These are phyloP conservation scores for Heterochromis multidens DNA, from an alignment of 2,113 vertebrate species.

Conservation along the genomic window DNA sequence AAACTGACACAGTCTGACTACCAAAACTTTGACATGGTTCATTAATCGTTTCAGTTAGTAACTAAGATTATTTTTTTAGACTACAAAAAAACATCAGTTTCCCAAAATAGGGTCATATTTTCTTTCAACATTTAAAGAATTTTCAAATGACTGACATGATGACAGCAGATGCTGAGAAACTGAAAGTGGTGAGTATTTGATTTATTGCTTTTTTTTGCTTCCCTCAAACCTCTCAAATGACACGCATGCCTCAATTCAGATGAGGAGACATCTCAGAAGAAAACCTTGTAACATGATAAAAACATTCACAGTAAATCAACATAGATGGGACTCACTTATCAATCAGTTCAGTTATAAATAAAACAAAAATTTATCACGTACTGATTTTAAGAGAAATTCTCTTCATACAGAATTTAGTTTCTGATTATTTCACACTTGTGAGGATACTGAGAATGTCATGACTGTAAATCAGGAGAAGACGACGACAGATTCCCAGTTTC, in stretches of 20 bases:
- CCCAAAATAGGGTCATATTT: rapidly evolving
- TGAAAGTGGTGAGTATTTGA: not conserved
- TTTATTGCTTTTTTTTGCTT: not conserved
- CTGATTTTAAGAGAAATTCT: not conserved
- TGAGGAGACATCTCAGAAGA: no score
- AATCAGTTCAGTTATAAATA: not conserved
- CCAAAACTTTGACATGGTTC: not conserved
- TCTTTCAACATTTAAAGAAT: rapidly evolving
- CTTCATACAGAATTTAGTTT: not conserved
- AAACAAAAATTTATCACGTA: not conserved
- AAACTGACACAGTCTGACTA: rapidly evolving
- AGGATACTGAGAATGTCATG: no score
- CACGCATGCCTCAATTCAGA: not conserved
- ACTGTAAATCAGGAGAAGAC: not conserved
- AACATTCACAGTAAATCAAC: not conserved
- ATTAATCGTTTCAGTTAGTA: not conserved
- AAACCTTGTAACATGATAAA: not conserved
- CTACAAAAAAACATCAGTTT: not conserved
- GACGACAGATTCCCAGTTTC: not conserved
- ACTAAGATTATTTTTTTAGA: not conserved
- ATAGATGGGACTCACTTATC: not conserved
- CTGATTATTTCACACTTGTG: not conserved
- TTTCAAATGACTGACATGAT: rapidly evolving
- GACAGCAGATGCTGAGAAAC: not conserved
- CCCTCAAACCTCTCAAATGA: no score